Conservation (phyloP, 2,888 invertebrate species). For the Imbricaverruca yamaguchii region DNA sequence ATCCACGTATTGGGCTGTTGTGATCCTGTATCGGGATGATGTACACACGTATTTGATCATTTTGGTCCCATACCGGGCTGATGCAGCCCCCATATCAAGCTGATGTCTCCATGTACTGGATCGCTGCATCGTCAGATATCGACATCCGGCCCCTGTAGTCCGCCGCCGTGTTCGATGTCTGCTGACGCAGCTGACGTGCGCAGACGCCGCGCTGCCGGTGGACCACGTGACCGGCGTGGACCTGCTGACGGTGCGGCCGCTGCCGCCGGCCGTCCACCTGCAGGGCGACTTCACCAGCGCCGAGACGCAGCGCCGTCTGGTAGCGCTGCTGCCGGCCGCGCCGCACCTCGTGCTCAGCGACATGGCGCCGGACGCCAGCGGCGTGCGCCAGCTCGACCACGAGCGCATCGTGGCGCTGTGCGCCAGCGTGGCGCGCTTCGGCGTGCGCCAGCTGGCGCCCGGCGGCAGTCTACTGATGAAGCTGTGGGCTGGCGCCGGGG, state of each 20-base stretch:
- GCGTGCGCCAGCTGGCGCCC: neutral
- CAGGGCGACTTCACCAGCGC: slow-evolving; percentile 68
- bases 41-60: no score
- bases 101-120: no score
- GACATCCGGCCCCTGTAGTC: no score
- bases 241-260: slow-evolving; percentile 64
- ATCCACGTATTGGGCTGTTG: no score
- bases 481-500: neutral
- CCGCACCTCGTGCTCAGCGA: slow-evolving; percentile 81
- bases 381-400: slow-evolving; percentile 70
- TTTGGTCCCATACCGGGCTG: no score
- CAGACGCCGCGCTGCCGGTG: slow-evolving; percentile 36
- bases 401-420: slow-evolving; percentile 76
- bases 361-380: slow-evolving; percentile 92
- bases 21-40: no score
- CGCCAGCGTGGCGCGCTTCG: slow-evolving; percentile 48
- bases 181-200: neutral
- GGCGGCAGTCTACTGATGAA: neutral
- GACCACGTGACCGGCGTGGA: slow-evolving; percentile 77
- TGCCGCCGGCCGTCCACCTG: slow-evolving; percentile 71
- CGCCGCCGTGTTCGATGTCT: no score
- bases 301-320: slow-evolving; percentile 57
- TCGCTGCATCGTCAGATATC: no score
- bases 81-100: no score
- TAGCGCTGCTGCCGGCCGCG: slow-evolving; percentile 49